These are phyloP conservation scores for Automeris io DNA, from an alignment of 2,888 invertebrate genomes.

Conservation along the genomic window DNA sequence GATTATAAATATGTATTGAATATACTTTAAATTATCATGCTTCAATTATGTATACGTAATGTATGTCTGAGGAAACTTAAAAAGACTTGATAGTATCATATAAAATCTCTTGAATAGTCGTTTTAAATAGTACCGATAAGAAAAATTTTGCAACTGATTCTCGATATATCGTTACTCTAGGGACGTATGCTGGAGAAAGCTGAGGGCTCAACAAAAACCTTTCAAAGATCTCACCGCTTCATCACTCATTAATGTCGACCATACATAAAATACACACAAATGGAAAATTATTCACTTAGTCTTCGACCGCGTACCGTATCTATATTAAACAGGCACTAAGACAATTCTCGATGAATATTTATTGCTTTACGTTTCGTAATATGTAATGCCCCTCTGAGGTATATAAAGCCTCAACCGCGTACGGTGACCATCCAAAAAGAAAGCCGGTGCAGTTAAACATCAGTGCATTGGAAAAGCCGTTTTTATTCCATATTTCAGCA, in stretches of 20 bases:
- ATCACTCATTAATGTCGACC: conserved; percentile 33
- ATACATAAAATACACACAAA: conserved; percentile 30
- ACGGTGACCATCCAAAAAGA: no score
- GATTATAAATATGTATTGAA: no score
- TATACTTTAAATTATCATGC: no score
- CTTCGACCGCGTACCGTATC: conserved; percentile 23
- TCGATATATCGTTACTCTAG: not conserved
- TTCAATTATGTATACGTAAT: no score
- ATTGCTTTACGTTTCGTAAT: not conserved
- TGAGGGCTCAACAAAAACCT: not conserved
- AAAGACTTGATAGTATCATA: no score
- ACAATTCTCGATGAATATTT: conserved; percentile 17
- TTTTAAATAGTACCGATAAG: conserved; percentile 2
- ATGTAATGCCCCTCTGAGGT: conserved; percentile 1
- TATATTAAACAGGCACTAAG: conserved; percentile 43
- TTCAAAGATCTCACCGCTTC: not conserved
- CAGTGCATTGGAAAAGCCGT: no score
- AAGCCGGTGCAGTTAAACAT: no score
- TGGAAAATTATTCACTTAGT: conserved; percentile 24
- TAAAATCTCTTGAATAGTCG: no score
- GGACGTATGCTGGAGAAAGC: not conserved
- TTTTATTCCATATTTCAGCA: no score
- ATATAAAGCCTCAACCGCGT: no score
- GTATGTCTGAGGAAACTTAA: no score
- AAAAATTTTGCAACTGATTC: not conserved